phyloP scores from a whole-genome alignment of 2,797 vertebrate species.

The Mormyrus proboscirostris region DNA sequence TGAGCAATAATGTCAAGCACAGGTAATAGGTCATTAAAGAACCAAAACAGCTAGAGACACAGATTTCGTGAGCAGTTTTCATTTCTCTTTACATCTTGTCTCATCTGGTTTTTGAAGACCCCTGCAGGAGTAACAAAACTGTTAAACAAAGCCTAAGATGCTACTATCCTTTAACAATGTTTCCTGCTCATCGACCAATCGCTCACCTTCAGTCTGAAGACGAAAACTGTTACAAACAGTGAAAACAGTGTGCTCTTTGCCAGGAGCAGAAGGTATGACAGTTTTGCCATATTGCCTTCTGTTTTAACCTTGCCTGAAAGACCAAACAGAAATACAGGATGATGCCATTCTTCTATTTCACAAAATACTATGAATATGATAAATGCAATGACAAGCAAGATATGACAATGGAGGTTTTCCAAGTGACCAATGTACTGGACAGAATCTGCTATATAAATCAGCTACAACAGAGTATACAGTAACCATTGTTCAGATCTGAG shows the following conservation, averaged over 20 bases:
- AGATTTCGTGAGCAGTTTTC: not conserved
- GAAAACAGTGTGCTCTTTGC: conserved; percentile 11
- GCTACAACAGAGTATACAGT: not conserved
- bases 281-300: not conserved
- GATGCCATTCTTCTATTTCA: not conserved
- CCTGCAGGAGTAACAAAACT: conserved; percentile 4
- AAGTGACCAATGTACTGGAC: not conserved
- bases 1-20: not conserved
- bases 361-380: not conserved
- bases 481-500: not conserved
- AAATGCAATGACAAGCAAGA: not conserved
- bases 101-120: not conserved
- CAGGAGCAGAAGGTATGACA: conserved; percentile 16
- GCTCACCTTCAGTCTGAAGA: conserved; percentile 17
- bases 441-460: not conserved
- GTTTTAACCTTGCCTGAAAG: not conserved
- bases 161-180: not conserved
- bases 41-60: not conserved
- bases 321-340: not conserved
- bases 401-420: not conserved
- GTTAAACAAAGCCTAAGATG: not conserved
- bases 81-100: not conserved
- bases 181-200: not conserved
- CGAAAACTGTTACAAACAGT: not conserved
- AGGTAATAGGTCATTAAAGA: not conserved